A percentile compares a stretch with the other conserved stretches of the same genome.
Evolutionary conservation across 2,113 vertebrate species (phyloP).

Genomic region (Centrocercus urophasianus): DNA sequence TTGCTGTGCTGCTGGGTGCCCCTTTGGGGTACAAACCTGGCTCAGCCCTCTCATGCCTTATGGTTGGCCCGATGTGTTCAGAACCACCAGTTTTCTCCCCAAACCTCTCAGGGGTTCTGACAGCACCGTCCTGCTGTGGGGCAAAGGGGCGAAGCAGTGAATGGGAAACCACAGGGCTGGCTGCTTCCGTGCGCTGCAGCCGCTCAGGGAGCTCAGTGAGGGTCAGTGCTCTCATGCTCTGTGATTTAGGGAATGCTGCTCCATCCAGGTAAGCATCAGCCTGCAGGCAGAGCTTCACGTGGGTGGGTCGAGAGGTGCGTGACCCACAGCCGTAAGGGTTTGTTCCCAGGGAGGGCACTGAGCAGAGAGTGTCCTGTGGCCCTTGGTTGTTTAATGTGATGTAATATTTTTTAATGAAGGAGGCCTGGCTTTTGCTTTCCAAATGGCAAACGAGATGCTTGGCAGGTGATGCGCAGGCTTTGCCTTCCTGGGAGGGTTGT

Average conservation of each 20-base stretch:
- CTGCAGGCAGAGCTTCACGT: neutral
- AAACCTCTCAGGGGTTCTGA: rapidly evolving
- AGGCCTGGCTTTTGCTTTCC: constrained; percentile 30
- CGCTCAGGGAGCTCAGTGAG: rapidly evolving
- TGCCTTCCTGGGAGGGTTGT: neutral
- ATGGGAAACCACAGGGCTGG: neutral
- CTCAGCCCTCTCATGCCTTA: neutral
- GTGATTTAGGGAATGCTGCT: neutral
- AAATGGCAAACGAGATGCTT: neutral
- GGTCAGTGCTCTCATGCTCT: neutral
- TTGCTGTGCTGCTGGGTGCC: rapidly evolving
- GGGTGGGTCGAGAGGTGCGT: neutral
- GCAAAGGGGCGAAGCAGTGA: neutral
- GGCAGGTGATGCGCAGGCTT: neutral
- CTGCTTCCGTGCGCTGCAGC: neutral
- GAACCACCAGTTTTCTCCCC: neutral
- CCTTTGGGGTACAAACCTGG: rapidly evolving
- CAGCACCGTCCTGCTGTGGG: no score
- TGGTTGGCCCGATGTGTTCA: rapidly evolving
- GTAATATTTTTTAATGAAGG: constrained; percentile 49
- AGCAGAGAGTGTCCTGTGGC: neutral
- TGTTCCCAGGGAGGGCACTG: neutral
- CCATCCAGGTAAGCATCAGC: neutral
- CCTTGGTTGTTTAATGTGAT: neutral
- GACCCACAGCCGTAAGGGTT: neutral